These are phyloP conservation scores for Diaperis boleti DNA, from an alignment of 2,888 invertebrate species.

Conservation along the genomic window DNA sequence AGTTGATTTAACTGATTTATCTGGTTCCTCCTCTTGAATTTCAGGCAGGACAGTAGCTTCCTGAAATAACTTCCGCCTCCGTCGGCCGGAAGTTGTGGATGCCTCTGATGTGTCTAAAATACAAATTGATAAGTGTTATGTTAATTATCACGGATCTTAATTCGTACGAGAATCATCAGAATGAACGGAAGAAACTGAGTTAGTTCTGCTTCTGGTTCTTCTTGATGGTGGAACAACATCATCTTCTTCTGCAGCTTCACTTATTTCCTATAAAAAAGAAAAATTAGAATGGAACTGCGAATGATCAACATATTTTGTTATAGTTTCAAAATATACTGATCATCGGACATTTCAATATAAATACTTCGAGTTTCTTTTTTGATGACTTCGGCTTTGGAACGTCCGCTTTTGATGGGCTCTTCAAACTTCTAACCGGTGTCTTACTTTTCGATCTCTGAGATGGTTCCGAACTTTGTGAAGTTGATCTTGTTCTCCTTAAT, in stretches of 20 bases:
- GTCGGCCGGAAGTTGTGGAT: background rate
- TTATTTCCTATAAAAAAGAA: background rate
- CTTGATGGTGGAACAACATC: background rate
- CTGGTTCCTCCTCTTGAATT: conserved; percentile 19
- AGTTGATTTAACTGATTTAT: background rate
- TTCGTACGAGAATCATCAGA: conserved; percentile 40
- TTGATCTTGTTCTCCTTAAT: conserved; percentile 46
- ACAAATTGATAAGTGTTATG: background rate
- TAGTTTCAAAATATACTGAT: no score
- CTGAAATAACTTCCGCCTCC: background rate
- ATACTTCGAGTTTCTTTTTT: background rate
- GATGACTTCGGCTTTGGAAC: background rate
- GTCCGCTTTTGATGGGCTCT: conserved; percentile 43
- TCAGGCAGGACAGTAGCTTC: background rate
- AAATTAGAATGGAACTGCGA: background rate
- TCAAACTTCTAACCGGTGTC: conserved; percentile 39
- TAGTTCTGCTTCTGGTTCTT: conserved; percentile 40
- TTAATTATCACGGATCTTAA: background rate
- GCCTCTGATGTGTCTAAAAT: conserved; percentile 9
- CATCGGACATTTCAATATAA: no score
- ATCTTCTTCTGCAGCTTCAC: background rate
- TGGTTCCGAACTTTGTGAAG: conserved; percentile 48
- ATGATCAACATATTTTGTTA: no score
- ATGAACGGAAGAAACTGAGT: conserved; percentile 47
- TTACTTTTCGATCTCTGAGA: conserved; percentile 23